phyloP scores from a whole-genome alignment of 2,113 vertebrate species.

The Otus sunia region DNA sequence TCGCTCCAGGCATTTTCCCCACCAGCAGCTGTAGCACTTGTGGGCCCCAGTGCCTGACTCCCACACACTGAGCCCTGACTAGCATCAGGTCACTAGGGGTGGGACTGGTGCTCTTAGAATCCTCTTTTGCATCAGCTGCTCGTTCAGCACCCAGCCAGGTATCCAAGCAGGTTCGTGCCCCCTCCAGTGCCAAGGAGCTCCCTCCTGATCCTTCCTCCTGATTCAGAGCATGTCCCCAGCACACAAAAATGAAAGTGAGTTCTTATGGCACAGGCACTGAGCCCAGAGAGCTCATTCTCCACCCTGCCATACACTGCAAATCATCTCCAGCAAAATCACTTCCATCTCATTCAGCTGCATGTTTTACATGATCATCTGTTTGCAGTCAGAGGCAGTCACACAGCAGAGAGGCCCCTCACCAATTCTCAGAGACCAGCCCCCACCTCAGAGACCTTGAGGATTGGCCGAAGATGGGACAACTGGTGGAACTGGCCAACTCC shows the following conservation, averaged over 20 bases:
- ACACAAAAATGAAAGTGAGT: accelerated
- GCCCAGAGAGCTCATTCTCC: background rate
- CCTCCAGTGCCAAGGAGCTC: too few species aligned
- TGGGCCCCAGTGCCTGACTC: background rate
- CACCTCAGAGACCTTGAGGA: background rate
- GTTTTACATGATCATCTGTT: accelerated
- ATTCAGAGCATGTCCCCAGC: background rate
- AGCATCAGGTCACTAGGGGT: background rate
- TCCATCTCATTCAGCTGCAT: background rate
- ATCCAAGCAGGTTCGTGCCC: accelerated
- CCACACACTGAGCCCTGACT: background rate
- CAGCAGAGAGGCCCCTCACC: background rate
- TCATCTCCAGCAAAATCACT: background rate
- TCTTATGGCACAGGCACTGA: background rate
- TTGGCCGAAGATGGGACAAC: background rate
- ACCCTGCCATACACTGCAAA: accelerated
- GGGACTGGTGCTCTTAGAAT: background rate
- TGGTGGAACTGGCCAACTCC: background rate
- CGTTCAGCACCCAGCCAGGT: background rate
- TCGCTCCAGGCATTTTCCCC: too few species aligned
- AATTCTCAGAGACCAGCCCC: background rate
- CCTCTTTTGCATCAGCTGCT: background rate
- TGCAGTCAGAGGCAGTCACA: background rate
- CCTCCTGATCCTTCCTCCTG: background rate
- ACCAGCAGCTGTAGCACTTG: background rate